phyloP scores from a whole-genome alignment of 2,113 vertebrate species.

The Cnemophilus loriae region DNA sequence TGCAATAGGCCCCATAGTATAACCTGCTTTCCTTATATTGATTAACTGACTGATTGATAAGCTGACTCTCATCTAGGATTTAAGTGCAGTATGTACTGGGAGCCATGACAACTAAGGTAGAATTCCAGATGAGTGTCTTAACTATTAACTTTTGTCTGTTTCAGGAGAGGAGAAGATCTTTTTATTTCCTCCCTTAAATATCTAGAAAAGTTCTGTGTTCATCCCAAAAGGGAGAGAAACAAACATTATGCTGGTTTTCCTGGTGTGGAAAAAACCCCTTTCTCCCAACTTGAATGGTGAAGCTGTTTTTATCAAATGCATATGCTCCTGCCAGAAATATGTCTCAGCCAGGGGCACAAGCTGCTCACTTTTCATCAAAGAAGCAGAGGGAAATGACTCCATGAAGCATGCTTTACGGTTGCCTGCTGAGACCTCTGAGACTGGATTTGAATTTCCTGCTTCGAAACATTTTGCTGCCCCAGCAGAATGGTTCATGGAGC shows the following conservation, averaged over 20 bases:
- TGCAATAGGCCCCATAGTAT: neutral
- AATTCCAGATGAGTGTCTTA: neutral
- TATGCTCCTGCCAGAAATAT: constrained; percentile 5
- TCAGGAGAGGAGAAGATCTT: neutral
- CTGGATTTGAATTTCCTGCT: constrained; percentile 26
- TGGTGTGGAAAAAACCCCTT: neutral
- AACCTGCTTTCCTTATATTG: neutral
- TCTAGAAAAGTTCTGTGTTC: neutral
- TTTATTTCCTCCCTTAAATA: neutral
- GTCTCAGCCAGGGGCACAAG: neutral
- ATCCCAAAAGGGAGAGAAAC: neutral
- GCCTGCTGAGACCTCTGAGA: constrained; percentile 15
- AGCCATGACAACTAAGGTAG: neutral
- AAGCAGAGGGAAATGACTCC: neutral
- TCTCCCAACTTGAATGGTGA: neutral
- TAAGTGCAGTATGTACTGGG: neutral
- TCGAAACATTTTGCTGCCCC: constrained; percentile 30
- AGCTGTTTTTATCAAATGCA: neutral
- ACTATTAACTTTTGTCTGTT: neutral
- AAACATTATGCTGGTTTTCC: neutral
- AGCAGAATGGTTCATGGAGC: neutral
- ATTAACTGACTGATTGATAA: neutral
- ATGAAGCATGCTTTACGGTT: neutral
- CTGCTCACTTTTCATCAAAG: constrained; percentile 34
- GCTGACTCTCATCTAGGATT: neutral